phyloP scores from a whole-genome alignment of 2,888 invertebrate genomes.

The Apodemia mormo region DNA sequence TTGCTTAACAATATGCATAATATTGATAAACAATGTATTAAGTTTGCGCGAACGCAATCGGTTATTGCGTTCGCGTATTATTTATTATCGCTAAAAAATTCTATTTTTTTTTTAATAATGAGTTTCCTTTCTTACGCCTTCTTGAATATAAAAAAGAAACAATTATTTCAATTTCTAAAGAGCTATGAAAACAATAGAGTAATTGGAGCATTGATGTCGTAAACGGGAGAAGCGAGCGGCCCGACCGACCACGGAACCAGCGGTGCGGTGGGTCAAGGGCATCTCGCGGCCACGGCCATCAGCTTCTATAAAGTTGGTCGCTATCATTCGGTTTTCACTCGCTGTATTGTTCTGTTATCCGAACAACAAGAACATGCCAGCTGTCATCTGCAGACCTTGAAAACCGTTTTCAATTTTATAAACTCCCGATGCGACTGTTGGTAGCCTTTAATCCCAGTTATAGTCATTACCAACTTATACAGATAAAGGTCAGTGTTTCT shows the following conservation, averaged over 20 bases:
- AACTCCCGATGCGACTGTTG: background rate
- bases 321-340: slow-evolving; percentile 38
- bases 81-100: too few species aligned
- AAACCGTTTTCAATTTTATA: slow-evolving; percentile 13
- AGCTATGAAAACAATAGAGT: slow-evolving; percentile 34
- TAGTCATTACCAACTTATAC: background rate
- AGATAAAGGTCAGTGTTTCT: background rate
- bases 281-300: slow-evolving; percentile 49
- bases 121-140: slow-evolving; percentile 4
- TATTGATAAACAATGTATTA: too few species aligned
- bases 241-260: slow-evolving; percentile 41
- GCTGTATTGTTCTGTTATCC: slow-evolving; percentile 2
- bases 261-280: slow-evolving; percentile 62
- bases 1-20: too few species aligned
- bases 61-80: too few species aligned
- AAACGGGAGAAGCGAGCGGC: slow-evolving; percentile 47
- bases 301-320: slow-evolving; percentile 33
- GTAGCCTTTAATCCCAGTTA: background rate
- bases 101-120: too few species aligned
- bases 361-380: slow-evolving; percentile 7
- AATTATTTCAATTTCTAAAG: slow-evolving; percentile 22
- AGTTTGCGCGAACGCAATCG: too few species aligned
- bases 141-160: slow-evolving; percentile 21
- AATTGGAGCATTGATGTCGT: slow-evolving; percentile 44
- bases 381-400: slow-evolving; percentile 9